Evolutionary conservation across 1,140 invertebrate species (phyloP).

Genomic region (Drosophila albomicans): DNA sequence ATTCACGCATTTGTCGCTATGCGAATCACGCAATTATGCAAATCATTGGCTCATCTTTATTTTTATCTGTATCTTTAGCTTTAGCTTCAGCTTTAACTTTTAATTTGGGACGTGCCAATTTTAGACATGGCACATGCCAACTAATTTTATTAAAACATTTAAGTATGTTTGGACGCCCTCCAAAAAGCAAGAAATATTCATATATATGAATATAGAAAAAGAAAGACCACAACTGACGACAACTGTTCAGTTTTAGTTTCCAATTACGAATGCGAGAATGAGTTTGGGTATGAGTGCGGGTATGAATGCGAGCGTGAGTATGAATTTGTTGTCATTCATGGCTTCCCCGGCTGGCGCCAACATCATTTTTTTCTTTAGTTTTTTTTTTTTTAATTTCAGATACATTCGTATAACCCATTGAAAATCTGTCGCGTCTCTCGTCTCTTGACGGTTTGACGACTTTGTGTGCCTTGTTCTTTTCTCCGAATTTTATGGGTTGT

Average conservation of each 20-base stretch:
- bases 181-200: slow-evolving; percentile 6
- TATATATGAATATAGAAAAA: neutral
- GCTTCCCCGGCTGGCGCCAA: slow-evolving; percentile 59
- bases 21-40: slow-evolving; percentile 81
- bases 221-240: neutral
- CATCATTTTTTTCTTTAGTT: slow-evolving; percentile 51
- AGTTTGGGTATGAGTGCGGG: neutral
- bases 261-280: slow-evolving; percentile 37
- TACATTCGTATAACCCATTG: slow-evolving; percentile 53
- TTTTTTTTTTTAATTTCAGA: slow-evolving; percentile 51
- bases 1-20: slow-evolving; percentile 66
- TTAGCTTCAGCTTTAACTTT: slow-evolving; percentile 17
- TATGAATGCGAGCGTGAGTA: neutral
- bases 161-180: slow-evolving; percentile 17
- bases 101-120: slow-evolving; percentile 64
- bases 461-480: slow-evolving; percentile 44
- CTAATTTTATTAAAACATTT: slow-evolving; percentile 27
- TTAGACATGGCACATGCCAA: slow-evolving; percentile 39
- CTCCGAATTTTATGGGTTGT: slow-evolving; percentile 64
- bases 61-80: slow-evolving; percentile 48
- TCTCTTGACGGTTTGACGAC: slow-evolving; percentile 31
- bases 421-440: slow-evolving; percentile 64
- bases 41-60: slow-evolving; percentile 62
- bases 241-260: slow-evolving; percentile 59
- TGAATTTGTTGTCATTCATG: slow-evolving; percentile 48